Evolutionary conservation across 2,888 invertebrate species (phyloP).

Genomic region (Agrypnus murinus): DNA sequence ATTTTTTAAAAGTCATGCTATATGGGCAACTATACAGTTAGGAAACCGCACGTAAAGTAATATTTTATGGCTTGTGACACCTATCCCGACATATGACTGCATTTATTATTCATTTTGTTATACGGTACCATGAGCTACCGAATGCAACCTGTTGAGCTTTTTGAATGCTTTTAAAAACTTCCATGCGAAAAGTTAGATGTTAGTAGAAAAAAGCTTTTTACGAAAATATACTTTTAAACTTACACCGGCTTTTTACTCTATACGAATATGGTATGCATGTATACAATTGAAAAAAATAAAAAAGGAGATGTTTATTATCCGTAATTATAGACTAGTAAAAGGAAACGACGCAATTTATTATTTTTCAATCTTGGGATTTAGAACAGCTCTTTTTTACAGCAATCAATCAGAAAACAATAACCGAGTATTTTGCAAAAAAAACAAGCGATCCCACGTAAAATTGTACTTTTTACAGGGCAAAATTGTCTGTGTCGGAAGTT

Average conservation of each 20-base stretch:
- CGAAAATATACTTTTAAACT: too few species aligned
- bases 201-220: too few species aligned
- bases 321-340: too few species aligned
- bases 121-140: neutral
- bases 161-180: too few species aligned
- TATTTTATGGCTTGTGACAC: conserved; percentile 40
- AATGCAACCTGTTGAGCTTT: conserved; percentile 19
- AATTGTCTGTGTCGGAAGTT: conserved; percentile 26
- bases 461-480: conserved; percentile 8
- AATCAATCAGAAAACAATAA: conserved; percentile 18
- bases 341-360: too few species aligned
- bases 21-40: conserved; percentile 17
- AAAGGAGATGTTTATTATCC: too few species aligned
- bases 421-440: neutral
- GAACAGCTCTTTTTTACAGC: too few species aligned
- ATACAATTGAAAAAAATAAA: too few species aligned
- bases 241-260: too few species aligned
- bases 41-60: conserved; percentile 30
- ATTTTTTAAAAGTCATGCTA: conserved; percentile 36
- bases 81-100: conserved; percentile 20
- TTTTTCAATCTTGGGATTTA: too few species aligned
- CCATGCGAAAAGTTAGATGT: too few species aligned
- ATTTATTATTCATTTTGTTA: neutral
- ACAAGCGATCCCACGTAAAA: conserved; percentile 22
- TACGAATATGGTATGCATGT: too few species aligned